These are phyloP conservation scores for Ormyrus nitidulus DNA, from an alignment of 2,888 invertebrate species.

Conservation along the genomic window DNA sequence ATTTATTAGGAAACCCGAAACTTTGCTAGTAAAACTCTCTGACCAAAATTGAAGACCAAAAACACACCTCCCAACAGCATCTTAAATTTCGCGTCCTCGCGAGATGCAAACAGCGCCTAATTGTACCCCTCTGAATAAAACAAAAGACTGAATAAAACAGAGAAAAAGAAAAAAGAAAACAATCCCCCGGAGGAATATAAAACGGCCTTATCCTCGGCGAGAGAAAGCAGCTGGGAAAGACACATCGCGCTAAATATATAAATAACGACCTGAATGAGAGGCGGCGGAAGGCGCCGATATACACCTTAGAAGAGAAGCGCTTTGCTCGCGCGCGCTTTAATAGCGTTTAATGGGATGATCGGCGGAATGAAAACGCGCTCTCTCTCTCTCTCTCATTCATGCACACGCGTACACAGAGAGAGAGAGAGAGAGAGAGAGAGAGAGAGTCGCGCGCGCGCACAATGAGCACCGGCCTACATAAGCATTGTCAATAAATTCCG, in stretches of 20 bases:
- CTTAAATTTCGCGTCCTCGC: too few species aligned
- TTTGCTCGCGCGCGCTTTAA: slow-evolving; percentile 7
- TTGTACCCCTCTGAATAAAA: not conserved
- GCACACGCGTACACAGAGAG: not conserved
- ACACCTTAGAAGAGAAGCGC: slow-evolving; percentile 22
- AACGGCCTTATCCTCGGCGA: too few species aligned
- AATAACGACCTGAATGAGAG: too few species aligned
- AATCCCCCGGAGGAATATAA: not conserved
- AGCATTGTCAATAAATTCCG: slow-evolving; percentile 49
- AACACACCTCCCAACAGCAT: too few species aligned
- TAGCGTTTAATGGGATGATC: slow-evolving; percentile 37
- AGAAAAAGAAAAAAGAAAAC: not conserved
- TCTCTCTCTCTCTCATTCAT: slow-evolving; percentile 15
- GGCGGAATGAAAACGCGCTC: not conserved
- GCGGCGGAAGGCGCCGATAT: not conserved
- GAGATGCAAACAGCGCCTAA: too few species aligned
- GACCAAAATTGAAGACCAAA: too few species aligned
- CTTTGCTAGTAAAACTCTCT: too few species aligned
- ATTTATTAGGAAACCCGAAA: too few species aligned
- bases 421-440: not conserved
- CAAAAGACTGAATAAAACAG: slow-evolving; percentile 5
- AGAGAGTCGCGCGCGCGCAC: not conserved
- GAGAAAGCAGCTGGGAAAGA: too few species aligned
- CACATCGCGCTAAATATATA: not conserved
- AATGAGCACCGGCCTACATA: slow-evolving; percentile 42